Base-by-base conservation (phyloP, 2,888 invertebrate species). In the Phaedon cochleariae region DNA sequence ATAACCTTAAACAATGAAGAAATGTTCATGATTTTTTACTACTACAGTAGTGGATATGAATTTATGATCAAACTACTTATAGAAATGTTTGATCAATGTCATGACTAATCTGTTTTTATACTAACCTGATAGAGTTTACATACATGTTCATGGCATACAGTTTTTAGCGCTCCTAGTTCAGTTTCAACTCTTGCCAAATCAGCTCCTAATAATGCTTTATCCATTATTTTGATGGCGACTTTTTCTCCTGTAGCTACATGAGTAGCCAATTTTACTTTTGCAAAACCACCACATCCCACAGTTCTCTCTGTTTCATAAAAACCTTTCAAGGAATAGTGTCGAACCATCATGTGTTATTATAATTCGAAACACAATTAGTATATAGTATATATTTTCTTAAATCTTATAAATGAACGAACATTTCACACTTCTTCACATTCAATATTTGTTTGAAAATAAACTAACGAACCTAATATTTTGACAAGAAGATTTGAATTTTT, bases 161-260 rank as follows among this genome's bases (percentile, higher is more conserved):
- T 85, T 79, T 92, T 90, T 78, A 93, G 84, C 0, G 93, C 93
- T 74, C 89, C 88, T 52, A 94, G 86, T 82, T 94, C 94, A 37
- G 90, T 84, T 74, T 88, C 87, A 7, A 93, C 90, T 73, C 93
- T 82, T 15, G 89, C 90, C 52, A 93, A 84, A 80, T 93, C 92
- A 76, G 90, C 90, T 60, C 92, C 92, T 57, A 94, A 82, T 52
- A 86, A 83, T 54, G 85, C 84, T 82, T 94, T 94, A 76, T 93
- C 90, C 89, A 94, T 92, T 59, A 93, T 92, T 84, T 94, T 94
- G 66, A 94, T 89, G 49, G 94, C 94, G 58, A 93, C 93, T 82
- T 91, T 91, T 79, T 93, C 92, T 34, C 91, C 92, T 54, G 93
- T 93, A n/a, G 90, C 85, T 59, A 89, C 77, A 83, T 94, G 94